These are phyloP conservation scores for Apteryx owenii DNA, from an alignment of 2,113 vertebrate species.

Conservation along the genomic window DNA sequence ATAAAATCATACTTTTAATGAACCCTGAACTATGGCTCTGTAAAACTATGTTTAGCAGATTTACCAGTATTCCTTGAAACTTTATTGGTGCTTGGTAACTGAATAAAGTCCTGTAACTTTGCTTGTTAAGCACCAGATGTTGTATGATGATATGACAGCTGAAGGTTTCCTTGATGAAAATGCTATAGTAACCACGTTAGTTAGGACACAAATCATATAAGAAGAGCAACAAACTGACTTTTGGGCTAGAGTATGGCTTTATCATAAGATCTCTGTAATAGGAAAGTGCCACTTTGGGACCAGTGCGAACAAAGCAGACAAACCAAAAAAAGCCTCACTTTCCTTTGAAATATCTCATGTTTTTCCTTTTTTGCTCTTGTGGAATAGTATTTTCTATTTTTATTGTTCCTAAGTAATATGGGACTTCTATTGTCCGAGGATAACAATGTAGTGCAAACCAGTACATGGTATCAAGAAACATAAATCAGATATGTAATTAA, in stretches of 20 bases:
- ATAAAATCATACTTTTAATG: background rate
- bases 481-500: background rate
- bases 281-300: background rate
- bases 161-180: background rate
- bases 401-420: background rate
- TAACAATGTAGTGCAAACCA: background rate
- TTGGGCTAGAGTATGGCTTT: background rate
- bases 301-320: background rate
- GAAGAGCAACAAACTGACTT: background rate
- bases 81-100: background rate
- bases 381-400: too few species aligned
- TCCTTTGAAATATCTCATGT: too few species aligned
- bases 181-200: background rate
- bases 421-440: background rate
- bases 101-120: background rate
- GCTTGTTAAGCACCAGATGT: background rate
- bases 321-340: too few species aligned
- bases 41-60: background rate
- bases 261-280: background rate
- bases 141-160: background rate
- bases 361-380: too few species aligned
- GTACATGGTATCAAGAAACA: background rate
- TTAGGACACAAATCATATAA: background rate
- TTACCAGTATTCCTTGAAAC: background rate
- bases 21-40: background rate